Percentiles rank a stretch among this genome's conserved stretches.
Conservation (phyloP, 2,888 invertebrate species). For the Tetranychus truncatus region DNA sequence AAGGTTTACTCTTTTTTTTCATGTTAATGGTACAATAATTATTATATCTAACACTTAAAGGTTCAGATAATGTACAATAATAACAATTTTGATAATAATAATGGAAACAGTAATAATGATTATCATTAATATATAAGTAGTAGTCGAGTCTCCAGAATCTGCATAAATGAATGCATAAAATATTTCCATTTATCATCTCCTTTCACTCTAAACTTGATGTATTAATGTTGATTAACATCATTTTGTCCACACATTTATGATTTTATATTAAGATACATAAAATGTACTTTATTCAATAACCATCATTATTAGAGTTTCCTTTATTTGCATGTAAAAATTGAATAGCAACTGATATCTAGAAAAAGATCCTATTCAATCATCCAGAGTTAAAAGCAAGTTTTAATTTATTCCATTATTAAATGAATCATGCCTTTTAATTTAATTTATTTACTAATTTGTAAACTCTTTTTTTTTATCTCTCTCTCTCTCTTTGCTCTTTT, state of each 20-base stretch:
- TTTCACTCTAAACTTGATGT: too few species aligned
- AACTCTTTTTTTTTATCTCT: background rate
- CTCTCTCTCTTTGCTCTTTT: too few species aligned
- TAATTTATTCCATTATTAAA: too few species aligned
- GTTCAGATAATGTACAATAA: background rate
- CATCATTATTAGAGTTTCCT: too few species aligned
- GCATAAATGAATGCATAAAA: background rate
- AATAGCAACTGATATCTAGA: too few species aligned
- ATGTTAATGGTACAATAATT: background rate
- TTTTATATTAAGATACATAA: too few species aligned
- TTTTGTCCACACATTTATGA: too few species aligned
- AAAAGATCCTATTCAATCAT: too few species aligned
- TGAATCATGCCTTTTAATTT: background rate
- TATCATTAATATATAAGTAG: background rate
- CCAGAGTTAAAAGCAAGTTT: too few species aligned
- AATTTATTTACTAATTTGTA: background rate
- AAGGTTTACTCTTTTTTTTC: background rate
- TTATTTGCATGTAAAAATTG: too few species aligned
- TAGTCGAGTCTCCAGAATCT: background rate
- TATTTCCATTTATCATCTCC: background rate
- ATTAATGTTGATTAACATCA: too few species aligned
- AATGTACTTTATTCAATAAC: too few species aligned
- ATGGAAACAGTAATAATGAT: background rate
- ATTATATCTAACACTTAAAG: background rate
- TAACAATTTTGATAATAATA: background rate